Percentiles rank a stretch among this genome's conserved stretches.
phyloP scores from a whole-genome alignment of 1,140 invertebrate genomes.

The Ostrea denselamellosa region DNA sequence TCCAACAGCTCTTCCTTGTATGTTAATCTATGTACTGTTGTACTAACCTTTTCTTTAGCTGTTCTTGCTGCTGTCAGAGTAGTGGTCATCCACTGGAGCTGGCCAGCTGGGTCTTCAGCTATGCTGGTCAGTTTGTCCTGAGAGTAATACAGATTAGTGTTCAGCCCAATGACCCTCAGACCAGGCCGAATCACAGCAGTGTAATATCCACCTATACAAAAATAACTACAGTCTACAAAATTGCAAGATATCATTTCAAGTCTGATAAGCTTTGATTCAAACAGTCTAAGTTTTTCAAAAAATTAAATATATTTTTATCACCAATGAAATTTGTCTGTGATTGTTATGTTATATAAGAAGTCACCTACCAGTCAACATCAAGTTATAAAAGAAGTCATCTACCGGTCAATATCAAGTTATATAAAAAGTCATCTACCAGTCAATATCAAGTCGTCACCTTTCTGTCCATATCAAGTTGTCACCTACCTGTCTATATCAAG shows the following conservation, averaged over 20 bases:
- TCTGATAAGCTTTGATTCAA: no score
- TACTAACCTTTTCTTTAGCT: constrained; percentile 11
- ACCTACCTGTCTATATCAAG: not conserved
- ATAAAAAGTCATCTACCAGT: no score
- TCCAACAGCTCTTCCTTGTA: no score
- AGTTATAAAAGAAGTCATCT: no score
- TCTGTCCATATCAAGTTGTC: no score
- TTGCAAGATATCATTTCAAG: no score
- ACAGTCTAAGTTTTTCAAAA: no score
- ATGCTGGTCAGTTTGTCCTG: constrained; percentile 62
- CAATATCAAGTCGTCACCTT: no score
- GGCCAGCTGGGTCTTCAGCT: constrained; percentile 66
- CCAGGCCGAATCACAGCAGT: constrained; percentile 49
- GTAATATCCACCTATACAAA: constrained; percentile 69
- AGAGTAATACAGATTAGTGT: constrained; percentile 76
- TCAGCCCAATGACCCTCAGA: constrained; percentile 71
- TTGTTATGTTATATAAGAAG: not conserved
- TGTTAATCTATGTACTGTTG: not conserved
- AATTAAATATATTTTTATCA: no score
- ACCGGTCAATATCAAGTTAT: not conserved
- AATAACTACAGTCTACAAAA: not conserved
- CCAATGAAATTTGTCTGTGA: no score
- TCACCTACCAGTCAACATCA: no score
- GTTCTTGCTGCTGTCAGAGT: constrained; percentile 61
- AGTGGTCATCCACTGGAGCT: constrained; percentile 76